Evolutionary conservation across 2,888 invertebrate species (phyloP), one percentile per base, ranked within the genome.

Genomic region (Aelia acuminata): DNA sequence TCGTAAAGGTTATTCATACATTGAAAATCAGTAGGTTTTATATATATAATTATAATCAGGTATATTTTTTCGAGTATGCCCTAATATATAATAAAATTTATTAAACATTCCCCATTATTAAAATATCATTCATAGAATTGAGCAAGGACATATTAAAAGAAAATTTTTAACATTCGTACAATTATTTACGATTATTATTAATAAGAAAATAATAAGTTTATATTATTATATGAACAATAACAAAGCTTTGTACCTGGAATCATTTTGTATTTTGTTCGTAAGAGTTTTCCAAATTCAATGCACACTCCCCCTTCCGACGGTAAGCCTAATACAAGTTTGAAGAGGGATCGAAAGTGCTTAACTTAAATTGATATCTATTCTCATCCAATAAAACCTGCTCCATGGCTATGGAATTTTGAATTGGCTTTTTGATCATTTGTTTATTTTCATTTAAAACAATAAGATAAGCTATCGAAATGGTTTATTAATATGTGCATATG

Each of bases 311-410:
- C 80, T 80, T 11, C 80, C 43, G 2, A 18, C 63, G 22, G 22
- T 80, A 80, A 43, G 80, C 22, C 22, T 15, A 80, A 80, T 80
- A 80, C 80, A 80, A 80, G 39, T 80, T 80, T 43, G 80, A 63
- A 43, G 80, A 80, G 80, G 80, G 80, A 43, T 80, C 80, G 63
- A 39, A 80, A 80, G 80, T 80, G 31, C 80, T 80, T 11, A 80
- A 43, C 10, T 43, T 43, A 80, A 80, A 80, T 80, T 80, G 80
- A 80, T 80, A 80, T n/a, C 80, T 43, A 80, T 80, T 80, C 63
- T 31, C 63, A 63, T 63, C 63, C 63, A 63, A 63, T 63, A 63
- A 31, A 63, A 63, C 63, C 63, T 31, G 31, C 31, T 31, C 18
- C 63, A 31, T 63, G 18, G 63, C 63, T 63, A 15, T 57, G 57